A percentile compares a stretch with the other conserved stretches of the same genome.
These are phyloP conservation scores for Galaxias olidus DNA, from an alignment of 2,797 vertebrate genomes.

Conservation along the genomic window DNA sequence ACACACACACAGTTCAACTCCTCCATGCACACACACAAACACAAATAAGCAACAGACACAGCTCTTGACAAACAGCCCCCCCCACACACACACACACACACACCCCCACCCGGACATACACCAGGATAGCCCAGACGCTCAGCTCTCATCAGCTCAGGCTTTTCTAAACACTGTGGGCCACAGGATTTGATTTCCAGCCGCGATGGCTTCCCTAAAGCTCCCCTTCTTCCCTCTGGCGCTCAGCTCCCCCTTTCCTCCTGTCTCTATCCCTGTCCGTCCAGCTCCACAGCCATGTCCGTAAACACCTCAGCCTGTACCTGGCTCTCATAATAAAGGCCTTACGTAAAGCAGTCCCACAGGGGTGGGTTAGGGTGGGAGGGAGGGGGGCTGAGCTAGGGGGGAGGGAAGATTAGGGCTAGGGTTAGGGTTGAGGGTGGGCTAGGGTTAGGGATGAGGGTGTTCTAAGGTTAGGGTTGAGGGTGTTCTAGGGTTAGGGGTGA, in stretches of 20 bases:
- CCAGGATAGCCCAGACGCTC: constrained; percentile 20
- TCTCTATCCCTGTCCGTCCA: background rate
- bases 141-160: constrained; percentile 29
- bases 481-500: too few relatives aligned
- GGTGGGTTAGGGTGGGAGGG: background rate
- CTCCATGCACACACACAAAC: background rate
- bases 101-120: background rate
- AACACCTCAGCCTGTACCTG: constrained; percentile 27
- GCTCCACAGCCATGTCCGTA: constrained; percentile 47
- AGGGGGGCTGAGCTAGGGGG: background rate
- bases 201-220: constrained; percentile 42
- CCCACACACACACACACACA: background rate
- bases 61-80: background rate
- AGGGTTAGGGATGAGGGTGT: too few relatives aligned
- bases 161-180: constrained; percentile 11
- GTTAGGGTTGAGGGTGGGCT: background rate
- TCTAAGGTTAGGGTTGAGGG: too few relatives aligned
- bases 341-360: constrained; percentile 14
- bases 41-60: too few relatives aligned
- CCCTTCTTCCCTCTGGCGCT: constrained; percentile 24
- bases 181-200: constrained; percentile 46
- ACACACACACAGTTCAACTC: background rate
- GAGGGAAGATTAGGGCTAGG: too few relatives aligned
- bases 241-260: too few relatives aligned
- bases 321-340: constrained; percentile 32